Conservation (phyloP, 2,113 vertebrate species). For the mouse (Mus musculus) region GRCm39 chr6:83883501-83884000, state of each 20-base stretch:
- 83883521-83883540: conserved; percentile 37
- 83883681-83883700: neutral
- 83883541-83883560: conserved; percentile 1
- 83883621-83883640: neutral
- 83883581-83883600: neutral
- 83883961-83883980: too few species aligned
- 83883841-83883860: neutral
- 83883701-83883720: neutral
- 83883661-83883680: neutral
- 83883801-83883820: neutral
- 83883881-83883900: neutral
- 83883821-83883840: neutral
- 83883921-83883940: too few species aligned
- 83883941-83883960: too few species aligned
- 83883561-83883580: neutral
- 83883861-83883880: neutral
- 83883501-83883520: neutral
- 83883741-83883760: neutral
- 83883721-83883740: neutral
- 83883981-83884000: too few species aligned
- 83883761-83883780: neutral
- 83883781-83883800: neutral
- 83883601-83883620: neutral
- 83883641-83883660: neutral
- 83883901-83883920: neutral